A percentile compares a stretch with the other conserved stretches of the same genome.
phyloP scores from a whole-genome alignment of 1,140 invertebrate species.

The Bombus waltoni region DNA sequence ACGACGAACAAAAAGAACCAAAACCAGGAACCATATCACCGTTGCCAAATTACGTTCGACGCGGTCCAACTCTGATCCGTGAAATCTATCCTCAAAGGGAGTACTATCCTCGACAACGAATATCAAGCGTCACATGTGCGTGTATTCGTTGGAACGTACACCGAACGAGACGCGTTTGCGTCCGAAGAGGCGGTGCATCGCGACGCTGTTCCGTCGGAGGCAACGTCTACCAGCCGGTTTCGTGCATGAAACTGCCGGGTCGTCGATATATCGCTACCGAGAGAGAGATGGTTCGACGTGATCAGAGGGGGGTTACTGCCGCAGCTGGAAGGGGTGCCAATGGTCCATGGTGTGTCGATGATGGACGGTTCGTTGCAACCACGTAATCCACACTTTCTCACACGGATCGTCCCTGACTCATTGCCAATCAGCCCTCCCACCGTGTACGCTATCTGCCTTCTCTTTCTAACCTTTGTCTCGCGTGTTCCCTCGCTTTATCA shows the following conservation, averaged over 20 bases:
- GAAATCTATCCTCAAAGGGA: not conserved
- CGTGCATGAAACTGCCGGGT: slow-evolving; percentile 59
- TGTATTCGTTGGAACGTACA: slow-evolving; percentile 68
- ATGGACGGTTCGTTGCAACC: slow-evolving; percentile 58
- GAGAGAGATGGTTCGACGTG: slow-evolving; percentile 45
- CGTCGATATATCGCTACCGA: slow-evolving; percentile 33
- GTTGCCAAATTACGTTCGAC: not conserved
- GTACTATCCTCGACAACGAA: not conserved
- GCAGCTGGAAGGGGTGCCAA: slow-evolving; percentile 25
- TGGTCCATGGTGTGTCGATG: slow-evolving; percentile 63
- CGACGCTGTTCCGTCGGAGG: slow-evolving; percentile 34
- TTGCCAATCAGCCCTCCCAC: slow-evolving; percentile 28
- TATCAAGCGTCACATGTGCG: not conserved
- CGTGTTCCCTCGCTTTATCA: not conserved
- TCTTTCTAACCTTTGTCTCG: not conserved
- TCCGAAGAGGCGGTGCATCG: slow-evolving; percentile 77
- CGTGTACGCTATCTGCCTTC: not conserved
- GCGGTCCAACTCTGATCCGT: not conserved
- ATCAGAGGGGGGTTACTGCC: slow-evolving; percentile 40
- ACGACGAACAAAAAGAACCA: too few relatives aligned
- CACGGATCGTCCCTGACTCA: slow-evolving; percentile 32
- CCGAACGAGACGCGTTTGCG: slow-evolving; percentile 76
- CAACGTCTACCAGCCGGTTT: slow-evolving; percentile 59
- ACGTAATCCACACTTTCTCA: slow-evolving; percentile 59
- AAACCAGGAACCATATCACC: not conserved